Base-by-base conservation (phyloP, 1,140 invertebrate genomes). In the Musca domestica region DNA sequence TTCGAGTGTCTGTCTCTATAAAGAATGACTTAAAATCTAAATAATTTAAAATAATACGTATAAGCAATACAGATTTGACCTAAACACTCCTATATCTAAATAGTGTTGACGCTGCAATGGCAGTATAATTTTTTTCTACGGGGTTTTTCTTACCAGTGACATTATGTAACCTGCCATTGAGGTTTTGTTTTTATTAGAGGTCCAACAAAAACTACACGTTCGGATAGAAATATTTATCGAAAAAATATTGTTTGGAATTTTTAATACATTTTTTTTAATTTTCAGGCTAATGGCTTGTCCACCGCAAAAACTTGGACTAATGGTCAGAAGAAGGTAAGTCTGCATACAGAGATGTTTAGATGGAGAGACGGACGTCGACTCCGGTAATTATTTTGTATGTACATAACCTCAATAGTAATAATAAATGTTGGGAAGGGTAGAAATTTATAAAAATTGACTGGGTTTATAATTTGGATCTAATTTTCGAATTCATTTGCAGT, bases 231-330 rank as follows among this genome's bases (percentile, higher is more conserved):
- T 63, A 25, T 41, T 22, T 49, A 63, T 52, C 2, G 12, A 41
- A 68, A 64, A 61, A 52, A 22, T 20, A 46, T 56, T 14, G 51
- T 51, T 14, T 6, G 17, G 20, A n/a, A n/a, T 14, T 66, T 51
- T 67, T 70, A 69, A 46, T 2, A 10, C n/a, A 65, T 58, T 71
- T 17, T 72, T 47, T 10, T 64, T 61, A 69, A 14, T 49, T 78
- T 79, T 23, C 68, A 81, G 78, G 77, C 75, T 54, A 79, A 79
- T 64, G 75, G 81, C 71, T 72, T 80, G 64, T 78, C 77, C 47
- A 90, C 90, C 63, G 81, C 87, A 70, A 87, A 86, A 78, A 88
- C 87, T 83, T 92, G 90, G 89, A 87, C 88, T 66, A 89, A 84
- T 78, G 86, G 87, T 74, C 88, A 87, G 73, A 92, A 92, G 88